Conservation (phyloP, 1,140 invertebrate species). For the Drosophila yakuba region DNA sequence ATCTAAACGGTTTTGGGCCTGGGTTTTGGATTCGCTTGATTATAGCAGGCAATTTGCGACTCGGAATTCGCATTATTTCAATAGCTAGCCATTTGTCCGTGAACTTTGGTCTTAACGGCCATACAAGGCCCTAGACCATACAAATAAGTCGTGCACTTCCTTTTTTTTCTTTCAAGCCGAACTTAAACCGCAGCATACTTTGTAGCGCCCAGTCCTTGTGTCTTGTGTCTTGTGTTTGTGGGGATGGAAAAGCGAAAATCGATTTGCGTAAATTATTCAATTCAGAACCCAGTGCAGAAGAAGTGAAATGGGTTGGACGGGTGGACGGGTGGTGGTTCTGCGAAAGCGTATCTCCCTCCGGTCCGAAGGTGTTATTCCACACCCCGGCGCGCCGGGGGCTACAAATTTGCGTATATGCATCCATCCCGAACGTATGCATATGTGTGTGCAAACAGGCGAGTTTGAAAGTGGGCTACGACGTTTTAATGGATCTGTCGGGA, state of each 20-base stretch:
- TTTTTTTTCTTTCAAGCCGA: not conserved
- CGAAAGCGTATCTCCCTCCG: not conserved
- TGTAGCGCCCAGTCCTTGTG: constrained; percentile 8
- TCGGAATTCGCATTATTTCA: constrained; percentile 31
- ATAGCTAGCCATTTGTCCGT: constrained; percentile 34
- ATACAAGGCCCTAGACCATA: constrained; percentile 1
- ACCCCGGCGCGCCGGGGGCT: constrained; percentile 1
- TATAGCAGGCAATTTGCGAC: constrained; percentile 35
- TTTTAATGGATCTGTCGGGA: constrained; percentile 37
- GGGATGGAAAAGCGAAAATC: constrained; percentile 58
- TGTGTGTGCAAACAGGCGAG: constrained; percentile 20
- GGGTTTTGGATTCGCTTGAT: not conserved
- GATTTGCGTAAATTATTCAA: constrained; percentile 56
- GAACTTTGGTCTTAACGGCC: constrained; percentile 21
- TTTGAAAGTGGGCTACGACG: constrained; percentile 24
- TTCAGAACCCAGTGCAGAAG: constrained; percentile 11
- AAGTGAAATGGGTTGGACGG: not conserved
- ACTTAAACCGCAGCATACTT: constrained; percentile 41
- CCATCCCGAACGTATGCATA: no score
- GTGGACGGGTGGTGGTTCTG: not conserved
- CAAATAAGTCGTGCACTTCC: constrained; percentile 7
- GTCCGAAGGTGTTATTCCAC: constrained; percentile 9
- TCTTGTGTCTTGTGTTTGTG: constrained; percentile 9
- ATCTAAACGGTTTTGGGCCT: constrained; percentile 25
- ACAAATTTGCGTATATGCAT: constrained; percentile 6